A percentile compares a stretch with the other conserved stretches of the same genome.
Conservation (phyloP, 2,888 invertebrate species). For the Dioctria rufipes region DNA sequence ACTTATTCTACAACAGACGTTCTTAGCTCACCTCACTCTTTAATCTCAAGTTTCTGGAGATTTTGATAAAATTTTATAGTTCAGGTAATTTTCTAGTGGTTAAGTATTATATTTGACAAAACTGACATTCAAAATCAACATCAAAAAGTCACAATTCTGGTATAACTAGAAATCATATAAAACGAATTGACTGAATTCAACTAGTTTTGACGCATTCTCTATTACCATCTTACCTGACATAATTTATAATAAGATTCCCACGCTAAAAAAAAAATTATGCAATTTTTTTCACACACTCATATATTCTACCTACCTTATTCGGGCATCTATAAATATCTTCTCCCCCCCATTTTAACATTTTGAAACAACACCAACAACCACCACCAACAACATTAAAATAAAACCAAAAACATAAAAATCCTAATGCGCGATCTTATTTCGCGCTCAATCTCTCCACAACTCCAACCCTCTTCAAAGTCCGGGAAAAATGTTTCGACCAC, state of each 20-base stretch:
- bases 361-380: background rate
- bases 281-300: background rate
- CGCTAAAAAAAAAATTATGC: background rate
- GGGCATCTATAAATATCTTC: background rate
- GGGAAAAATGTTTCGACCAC: constrained; percentile 40
- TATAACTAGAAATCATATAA: too few species aligned
- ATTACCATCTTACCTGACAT: too few species aligned
- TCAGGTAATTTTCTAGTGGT: too few species aligned
- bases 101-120: too few species aligned
- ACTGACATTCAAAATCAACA: too few species aligned
- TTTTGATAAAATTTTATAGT: too few species aligned
- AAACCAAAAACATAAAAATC: constrained; percentile 16
- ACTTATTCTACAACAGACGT: too few species aligned
- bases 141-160: too few species aligned
- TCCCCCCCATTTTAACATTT: background rate
- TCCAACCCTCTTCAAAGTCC: constrained; percentile 51
- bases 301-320: background rate
- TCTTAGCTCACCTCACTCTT: too few species aligned
- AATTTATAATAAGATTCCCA: background rate
- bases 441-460: background rate
- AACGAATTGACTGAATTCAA: too few species aligned
- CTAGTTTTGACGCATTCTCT: too few species aligned
- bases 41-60: too few species aligned
- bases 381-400: background rate
- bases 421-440: constrained; percentile 22